These are phyloP conservation scores for Serilophus lunatus DNA, from an alignment of 2,113 vertebrate species.

Conservation along the genomic window DNA sequence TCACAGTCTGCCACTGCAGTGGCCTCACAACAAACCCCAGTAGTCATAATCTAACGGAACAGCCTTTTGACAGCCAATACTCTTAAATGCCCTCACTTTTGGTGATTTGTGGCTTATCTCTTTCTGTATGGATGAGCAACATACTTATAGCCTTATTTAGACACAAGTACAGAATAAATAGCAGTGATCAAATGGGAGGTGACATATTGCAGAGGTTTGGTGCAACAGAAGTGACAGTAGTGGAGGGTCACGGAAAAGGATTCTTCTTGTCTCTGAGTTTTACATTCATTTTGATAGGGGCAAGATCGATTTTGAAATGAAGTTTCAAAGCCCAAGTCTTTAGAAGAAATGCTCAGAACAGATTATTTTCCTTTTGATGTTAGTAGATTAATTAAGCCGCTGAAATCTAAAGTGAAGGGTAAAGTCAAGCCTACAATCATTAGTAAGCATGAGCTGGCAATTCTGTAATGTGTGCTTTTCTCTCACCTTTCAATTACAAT, in stretches of 20 bases:
- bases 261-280: neutral
- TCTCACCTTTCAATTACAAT: neutral
- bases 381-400: neutral
- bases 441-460: neutral
- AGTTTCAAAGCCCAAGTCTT: constrained; percentile 11
- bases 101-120: neutral
- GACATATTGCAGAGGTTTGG: neutral
- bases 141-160: neutral
- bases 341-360: neutral
- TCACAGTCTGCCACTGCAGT: neutral
- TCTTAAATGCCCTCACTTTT: neutral
- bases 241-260: neutral
- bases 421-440: neutral
- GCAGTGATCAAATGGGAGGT: neutral
- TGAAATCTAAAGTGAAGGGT: constrained; percentile 6
- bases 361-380: constrained; percentile 33
- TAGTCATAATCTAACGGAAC: neutral
- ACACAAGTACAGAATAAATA: neutral
- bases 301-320: neutral
- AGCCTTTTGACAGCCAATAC: neutral
- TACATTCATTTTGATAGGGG: neutral
- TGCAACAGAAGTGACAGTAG: neutral
- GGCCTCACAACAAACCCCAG: neutral
- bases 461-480: neutral
- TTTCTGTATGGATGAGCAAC: neutral